A percentile compares a stretch with the other conserved stretches of the same genome.
phyloP scores from a whole-genome alignment of 2,797 vertebrate genomes.

The Staurois parvus region DNA sequence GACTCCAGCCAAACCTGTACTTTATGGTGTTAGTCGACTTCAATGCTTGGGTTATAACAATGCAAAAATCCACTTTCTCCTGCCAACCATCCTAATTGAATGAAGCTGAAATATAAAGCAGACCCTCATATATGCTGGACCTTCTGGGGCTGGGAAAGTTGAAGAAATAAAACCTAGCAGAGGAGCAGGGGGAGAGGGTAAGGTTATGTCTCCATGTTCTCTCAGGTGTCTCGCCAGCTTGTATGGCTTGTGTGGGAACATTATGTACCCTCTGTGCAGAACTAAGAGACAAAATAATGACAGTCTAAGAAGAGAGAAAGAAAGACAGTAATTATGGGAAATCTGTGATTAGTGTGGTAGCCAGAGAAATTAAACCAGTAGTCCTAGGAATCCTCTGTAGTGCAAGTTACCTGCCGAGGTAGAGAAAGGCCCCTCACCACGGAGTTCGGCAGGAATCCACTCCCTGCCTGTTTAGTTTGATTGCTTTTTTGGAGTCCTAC shows the following conservation, averaged over 20 bases:
- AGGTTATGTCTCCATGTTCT: slow-evolving; percentile 66
- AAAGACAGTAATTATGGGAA: slow-evolving; percentile 82
- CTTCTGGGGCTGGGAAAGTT: slow-evolving; percentile 77
- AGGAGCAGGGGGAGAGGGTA: slow-evolving; percentile 63
- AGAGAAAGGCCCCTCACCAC: slow-evolving; percentile 81
- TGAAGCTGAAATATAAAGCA: slow-evolving; percentile 74
- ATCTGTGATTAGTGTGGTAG: slow-evolving; percentile 88
- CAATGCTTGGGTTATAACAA: slow-evolving; percentile 81
- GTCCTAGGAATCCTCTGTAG: slow-evolving; percentile 88
- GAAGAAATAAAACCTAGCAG: slow-evolving; percentile 79
- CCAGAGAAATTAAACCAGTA: slow-evolving; percentile 91
- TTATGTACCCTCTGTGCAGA: slow-evolving; percentile 75
- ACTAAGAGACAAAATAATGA: slow-evolving; percentile 71
- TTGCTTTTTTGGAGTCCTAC: slow-evolving; percentile 89
- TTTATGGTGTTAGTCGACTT: slow-evolving; percentile 76
- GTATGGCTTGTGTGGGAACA: slow-evolving; percentile 75
- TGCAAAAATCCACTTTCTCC: slow-evolving; percentile 78
- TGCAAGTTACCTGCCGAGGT: slow-evolving; percentile 83
- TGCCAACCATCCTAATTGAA: slow-evolving; percentile 74
- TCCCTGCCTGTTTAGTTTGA: slow-evolving; percentile 90
- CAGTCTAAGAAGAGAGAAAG: slow-evolving; percentile 78
- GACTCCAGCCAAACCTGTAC: slow-evolving; percentile 72
- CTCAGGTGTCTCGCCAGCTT: slow-evolving; percentile 80
- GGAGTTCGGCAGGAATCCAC: slow-evolving; percentile 82
- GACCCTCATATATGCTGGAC: slow-evolving; percentile 67